A percentile compares a stretch with the other conserved stretches of the same genome.
Conservation (phyloP, 2,797 vertebrate genomes). For the Astyanax mexicanus region DNA sequence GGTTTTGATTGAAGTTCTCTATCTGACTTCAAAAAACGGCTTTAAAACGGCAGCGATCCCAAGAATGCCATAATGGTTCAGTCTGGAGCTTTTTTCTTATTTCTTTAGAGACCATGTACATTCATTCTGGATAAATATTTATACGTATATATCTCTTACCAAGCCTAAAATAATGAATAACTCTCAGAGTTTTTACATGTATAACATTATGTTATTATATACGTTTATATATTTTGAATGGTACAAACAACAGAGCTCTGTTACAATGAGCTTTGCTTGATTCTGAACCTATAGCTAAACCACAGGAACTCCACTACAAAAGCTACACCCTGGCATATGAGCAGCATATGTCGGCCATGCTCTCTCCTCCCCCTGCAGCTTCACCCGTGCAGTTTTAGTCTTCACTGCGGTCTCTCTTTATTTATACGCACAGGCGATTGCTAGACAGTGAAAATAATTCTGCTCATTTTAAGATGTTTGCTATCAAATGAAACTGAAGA, state of each 20-base stretch:
- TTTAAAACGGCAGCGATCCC: neutral
- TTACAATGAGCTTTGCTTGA: slow-evolving; percentile 16
- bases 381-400: slow-evolving; percentile 3
- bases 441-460: slow-evolving; percentile 28
- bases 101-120: neutral
- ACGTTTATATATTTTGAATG: slow-evolving; percentile 33
- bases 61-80: neutral
- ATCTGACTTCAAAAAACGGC: neutral
- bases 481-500: slow-evolving; percentile 33
- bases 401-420: slow-evolving; percentile 22
- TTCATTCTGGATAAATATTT: no score
- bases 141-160: neutral
- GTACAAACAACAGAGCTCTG: slow-evolving; percentile 21
- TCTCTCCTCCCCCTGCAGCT: neutral
- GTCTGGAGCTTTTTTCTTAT: neutral
- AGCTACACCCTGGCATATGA: slow-evolving; percentile 4
- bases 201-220: slow-evolving; percentile 21
- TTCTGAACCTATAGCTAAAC: slow-evolving; percentile 30
- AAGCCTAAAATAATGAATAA: slow-evolving; percentile 1
- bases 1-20: neutral
- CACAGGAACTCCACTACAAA: slow-evolving; percentile 8
- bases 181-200: slow-evolving; percentile 4
- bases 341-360: slow-evolving; percentile 10
- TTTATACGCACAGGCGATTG: slow-evolving; percentile 2
- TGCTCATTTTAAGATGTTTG: slow-evolving; percentile 18